phyloP scores from a whole-genome alignment of 2,888 invertebrate species.

The Poecilus cupreus region DNA sequence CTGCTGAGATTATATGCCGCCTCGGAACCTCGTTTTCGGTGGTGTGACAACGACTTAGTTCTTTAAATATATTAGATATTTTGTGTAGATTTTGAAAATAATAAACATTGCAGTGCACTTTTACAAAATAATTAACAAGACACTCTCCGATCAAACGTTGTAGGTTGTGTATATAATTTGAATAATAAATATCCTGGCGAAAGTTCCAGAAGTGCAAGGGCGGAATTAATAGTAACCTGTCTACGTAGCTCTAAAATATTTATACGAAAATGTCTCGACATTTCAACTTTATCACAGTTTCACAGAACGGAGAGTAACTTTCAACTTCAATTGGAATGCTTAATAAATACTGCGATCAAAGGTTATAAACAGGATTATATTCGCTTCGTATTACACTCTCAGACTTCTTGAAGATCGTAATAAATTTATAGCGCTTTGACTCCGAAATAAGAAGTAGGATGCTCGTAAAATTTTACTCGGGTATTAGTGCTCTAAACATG shows the following conservation, averaged over 20 bases:
- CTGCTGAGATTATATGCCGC: too few species aligned
- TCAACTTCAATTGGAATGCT: constrained; percentile 49
- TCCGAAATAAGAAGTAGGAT: too few species aligned
- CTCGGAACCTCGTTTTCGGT: too few species aligned
- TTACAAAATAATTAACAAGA: too few species aligned
- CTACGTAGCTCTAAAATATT: constrained; percentile 41
- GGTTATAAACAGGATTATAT: constrained; percentile 24
- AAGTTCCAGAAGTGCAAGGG: constrained; percentile 26
- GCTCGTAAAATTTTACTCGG: too few species aligned
- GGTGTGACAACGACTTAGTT: too few species aligned
- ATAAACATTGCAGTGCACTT: too few species aligned
- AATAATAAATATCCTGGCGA: constrained; percentile 34
- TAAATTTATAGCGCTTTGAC: neutral
- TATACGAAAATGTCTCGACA: constrained; percentile 42
- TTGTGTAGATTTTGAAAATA: too few species aligned
- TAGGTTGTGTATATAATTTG: constrained; percentile 35
- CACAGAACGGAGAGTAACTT: constrained; percentile 5
- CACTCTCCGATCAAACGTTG: neutral
- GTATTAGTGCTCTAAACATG: too few species aligned
- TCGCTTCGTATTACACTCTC: neutral
- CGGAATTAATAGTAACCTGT: constrained; percentile 40
- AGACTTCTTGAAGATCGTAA: neutral
- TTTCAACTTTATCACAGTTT: constrained; percentile 25
- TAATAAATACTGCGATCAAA: constrained; percentile 36
- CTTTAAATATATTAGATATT: too few species aligned